Evolutionary conservation across 2,888 invertebrate species (phyloP), one percentile per base, ranked within the genome.

Genomic region (Unio delphinus): DNA sequence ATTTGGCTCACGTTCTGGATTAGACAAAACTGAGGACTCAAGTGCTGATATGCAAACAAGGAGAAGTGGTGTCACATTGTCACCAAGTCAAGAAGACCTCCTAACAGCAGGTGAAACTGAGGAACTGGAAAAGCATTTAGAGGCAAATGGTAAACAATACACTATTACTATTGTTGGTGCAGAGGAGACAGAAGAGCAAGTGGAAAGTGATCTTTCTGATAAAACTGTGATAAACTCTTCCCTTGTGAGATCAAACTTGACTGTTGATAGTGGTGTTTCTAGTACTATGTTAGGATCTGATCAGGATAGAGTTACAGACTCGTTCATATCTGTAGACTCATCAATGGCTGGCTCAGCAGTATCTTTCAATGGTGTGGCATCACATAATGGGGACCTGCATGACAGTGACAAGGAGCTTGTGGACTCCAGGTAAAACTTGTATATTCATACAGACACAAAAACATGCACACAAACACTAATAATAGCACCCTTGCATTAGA

Each of bases 341-440:
- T 45, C 45, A 45, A 45, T 45, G 45, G 45, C 45, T 45, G 45
- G 45, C 15, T 63, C 63, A 26, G 54, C 63, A 15, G 64, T 75
- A 65, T 72, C 78, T 45, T 73, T 73, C 58, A 76, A 75, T 59
- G 80, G 77, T 54, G 70, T 73, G 30, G 71, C 78, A 17, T 67
- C 76, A 60, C 80, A 80, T 30, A 80, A 80, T 61, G 80, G 80
- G 30, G 77, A 77, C 64, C 28, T 78, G 58, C 73, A 78, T 73
- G 63, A 74, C 66, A 75, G 74, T 68, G 73, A 75, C 58, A 74
- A 73, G 59, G 80, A 76, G 60, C 69, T 73, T 18, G 73, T 78
- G 65, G 79, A 79, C 61, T 78, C 79, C 61, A 82, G 72, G 72
- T 80, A 78, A 73, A 72, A 61, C 18, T 11, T 20, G 54, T 20